Conservation (phyloP, 2,797 vertebrate species). For the Acanthurus leucopareius region DNA sequence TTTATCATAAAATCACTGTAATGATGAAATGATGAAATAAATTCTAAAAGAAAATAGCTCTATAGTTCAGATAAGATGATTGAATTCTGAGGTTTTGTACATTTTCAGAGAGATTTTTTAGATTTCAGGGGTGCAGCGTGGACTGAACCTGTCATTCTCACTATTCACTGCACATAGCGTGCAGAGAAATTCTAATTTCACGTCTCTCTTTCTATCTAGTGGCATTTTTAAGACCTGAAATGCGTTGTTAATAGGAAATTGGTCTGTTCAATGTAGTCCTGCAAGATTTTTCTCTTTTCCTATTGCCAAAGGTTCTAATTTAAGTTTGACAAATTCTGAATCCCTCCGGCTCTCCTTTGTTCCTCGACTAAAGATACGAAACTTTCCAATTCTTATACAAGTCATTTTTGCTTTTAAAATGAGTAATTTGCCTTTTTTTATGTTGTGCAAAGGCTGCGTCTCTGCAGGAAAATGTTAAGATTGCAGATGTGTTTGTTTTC, state of each 20-base stretch:
- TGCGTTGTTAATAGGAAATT: slow-evolving; percentile 63
- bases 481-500: slow-evolving; percentile 18
- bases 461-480: slow-evolving; percentile 19
- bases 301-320: slow-evolving; percentile 35
- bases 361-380: slow-evolving; percentile 12
- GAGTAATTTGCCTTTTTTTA: slow-evolving; percentile 22
- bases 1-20: slow-evolving; percentile 29
- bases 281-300: slow-evolving; percentile 53
- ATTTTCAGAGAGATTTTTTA: slow-evolving; percentile 30
- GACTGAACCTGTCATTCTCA: slow-evolving; percentile 42
- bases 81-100: slow-evolving; percentile 16
- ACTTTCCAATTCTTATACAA: slow-evolving; percentile 29
- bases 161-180: slow-evolving; percentile 12
- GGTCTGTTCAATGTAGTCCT: slow-evolving; percentile 51
- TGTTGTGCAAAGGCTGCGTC: neutral
- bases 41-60: neutral
- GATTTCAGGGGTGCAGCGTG: slow-evolving; percentile 25
- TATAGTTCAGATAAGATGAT: slow-evolving; percentile 9
- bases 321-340: slow-evolving; percentile 28
- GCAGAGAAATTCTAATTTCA: slow-evolving; percentile 40
- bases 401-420: slow-evolving; percentile 27
- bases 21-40: slow-evolving; percentile 11
- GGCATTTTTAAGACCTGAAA: slow-evolving; percentile 51
- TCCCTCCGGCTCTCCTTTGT: slow-evolving; percentile 34
- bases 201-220: slow-evolving; percentile 22